Base-by-base conservation (phyloP, 2,888 invertebrate species). In the Anticlea derivata region DNA sequence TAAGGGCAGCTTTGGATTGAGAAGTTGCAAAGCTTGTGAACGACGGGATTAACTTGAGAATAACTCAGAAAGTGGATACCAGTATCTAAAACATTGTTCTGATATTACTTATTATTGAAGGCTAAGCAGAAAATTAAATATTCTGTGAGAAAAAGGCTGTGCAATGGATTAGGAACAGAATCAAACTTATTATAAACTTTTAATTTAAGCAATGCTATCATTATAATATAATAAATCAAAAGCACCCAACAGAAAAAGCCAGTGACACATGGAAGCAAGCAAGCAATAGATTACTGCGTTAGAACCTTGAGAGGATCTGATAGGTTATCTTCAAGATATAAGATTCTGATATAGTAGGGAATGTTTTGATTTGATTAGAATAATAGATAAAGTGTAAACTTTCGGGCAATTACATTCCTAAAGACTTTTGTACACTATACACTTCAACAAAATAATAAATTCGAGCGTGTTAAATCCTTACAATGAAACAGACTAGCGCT, bases 1-100 rank as follows among this genome's bases (percentile, higher is more conserved):
- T 67, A 68, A 48, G 60, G 58, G 57, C 57, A 53, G 58, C 61
- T 49, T 62, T 73, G 66, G 64, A 60, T 66, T 55, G 60, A 41
- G 50, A 58, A 60, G 50, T 58, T 58, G 26, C 31, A 24, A 50
- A 38, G 44, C 39, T 44, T 38, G 27, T 10, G 37, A 55, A 26
- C 24, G 49, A 46, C 34, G 37, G 41, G 51, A 47, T 46, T 34
- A 46, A 58, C 51, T 54, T 54, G 10, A 50, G 27, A 20, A 38
- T 54, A 56, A 58, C 56, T 41, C 55, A 50, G 40, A 54, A 52
- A 50, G 49, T 50, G 49, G 46, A 54, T 55, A 53, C 49, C 46
- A 54, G 58, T 55, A 58, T 54, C 61, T 49, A 46, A 26, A 58
- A 58, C 61, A 61, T 40, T 56, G 58, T 58, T 58, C 55, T 51